Conservation (phyloP, 2,888 invertebrate genomes). For the Pterostichus madidus region DNA sequence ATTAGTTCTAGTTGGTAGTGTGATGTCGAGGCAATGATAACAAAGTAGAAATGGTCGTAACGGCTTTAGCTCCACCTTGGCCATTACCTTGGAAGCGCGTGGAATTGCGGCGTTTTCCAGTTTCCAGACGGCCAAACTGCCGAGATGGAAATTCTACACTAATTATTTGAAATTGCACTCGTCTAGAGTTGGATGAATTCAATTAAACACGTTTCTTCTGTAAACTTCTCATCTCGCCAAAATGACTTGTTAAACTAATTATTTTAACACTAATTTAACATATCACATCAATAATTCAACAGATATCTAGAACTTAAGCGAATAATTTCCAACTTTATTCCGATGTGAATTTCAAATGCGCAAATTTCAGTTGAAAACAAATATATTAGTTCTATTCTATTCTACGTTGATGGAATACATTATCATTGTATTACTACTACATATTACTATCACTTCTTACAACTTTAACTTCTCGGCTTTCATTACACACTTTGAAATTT, state of each 20-base stretch:
- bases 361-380: conserved; percentile 40
- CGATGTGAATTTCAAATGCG: conserved; percentile 24
- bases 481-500: too few relatives aligned
- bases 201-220: conserved; percentile 56
- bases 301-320: conserved; percentile 21
- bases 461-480: too few relatives aligned
- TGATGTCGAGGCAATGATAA: too few relatives aligned
- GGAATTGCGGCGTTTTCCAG: conserved; percentile 42
- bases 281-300: conserved; percentile 53
- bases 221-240: conserved; percentile 36
- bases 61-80: background rate
- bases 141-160: conserved; percentile 57
- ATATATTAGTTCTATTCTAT: conserved; percentile 29
- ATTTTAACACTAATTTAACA: conserved; percentile 55
- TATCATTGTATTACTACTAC: background rate
- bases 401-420: conserved; percentile 28
- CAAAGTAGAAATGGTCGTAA: too few relatives aligned
- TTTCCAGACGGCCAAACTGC: conserved; percentile 37
- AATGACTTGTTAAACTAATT: conserved; percentile 57
- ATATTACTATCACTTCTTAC: too few relatives aligned
- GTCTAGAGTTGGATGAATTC: conserved; percentile 38
- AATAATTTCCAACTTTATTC: conserved; percentile 33
- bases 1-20: too few relatives aligned
- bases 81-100: conserved; percentile 1
- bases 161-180: conserved; percentile 60